phyloP scores from a whole-genome alignment of 92 coral and sea anemone species.

The Blastomussa wellsi region DNA sequence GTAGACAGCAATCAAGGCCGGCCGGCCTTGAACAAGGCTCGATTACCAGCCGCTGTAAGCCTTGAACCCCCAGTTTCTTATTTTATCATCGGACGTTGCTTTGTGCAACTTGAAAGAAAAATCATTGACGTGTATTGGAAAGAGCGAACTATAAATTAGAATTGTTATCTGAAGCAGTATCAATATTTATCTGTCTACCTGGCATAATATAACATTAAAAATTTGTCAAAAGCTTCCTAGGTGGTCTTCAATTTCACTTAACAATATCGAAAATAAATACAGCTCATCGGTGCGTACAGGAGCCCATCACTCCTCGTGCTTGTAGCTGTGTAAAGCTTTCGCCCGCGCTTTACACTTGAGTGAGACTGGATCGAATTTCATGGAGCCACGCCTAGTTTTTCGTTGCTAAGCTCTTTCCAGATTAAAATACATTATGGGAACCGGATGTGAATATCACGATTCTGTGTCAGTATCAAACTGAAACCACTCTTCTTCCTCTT shows the following conservation, averaged over 20 bases:
- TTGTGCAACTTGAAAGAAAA: background rate
- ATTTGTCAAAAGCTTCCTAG: background rate
- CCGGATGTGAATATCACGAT: constrained; percentile 9
- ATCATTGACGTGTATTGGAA: background rate
- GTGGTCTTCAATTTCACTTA: background rate
- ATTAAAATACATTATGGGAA: background rate
- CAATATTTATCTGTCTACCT: background rate
- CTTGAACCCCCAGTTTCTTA: background rate
- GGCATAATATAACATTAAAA: background rate
- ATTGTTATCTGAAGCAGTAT: background rate
- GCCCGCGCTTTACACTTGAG: background rate
- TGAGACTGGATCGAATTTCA: background rate
- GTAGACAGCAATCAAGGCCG: no score
- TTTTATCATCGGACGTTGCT: background rate
- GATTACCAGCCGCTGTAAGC: no score
- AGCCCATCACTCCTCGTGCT: no score
- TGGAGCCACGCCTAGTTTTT: background rate
- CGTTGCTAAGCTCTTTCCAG: background rate
- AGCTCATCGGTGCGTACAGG: background rate
- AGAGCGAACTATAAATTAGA: background rate
- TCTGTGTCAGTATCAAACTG: background rate
- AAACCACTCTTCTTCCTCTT: background rate
- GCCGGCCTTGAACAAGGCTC: no score
- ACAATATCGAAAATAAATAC: background rate
- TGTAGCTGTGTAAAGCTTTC: no score